Evolutionary conservation across 2,888 invertebrate genomes (phyloP).

Genomic region (Callinectes sapidus): DNA sequence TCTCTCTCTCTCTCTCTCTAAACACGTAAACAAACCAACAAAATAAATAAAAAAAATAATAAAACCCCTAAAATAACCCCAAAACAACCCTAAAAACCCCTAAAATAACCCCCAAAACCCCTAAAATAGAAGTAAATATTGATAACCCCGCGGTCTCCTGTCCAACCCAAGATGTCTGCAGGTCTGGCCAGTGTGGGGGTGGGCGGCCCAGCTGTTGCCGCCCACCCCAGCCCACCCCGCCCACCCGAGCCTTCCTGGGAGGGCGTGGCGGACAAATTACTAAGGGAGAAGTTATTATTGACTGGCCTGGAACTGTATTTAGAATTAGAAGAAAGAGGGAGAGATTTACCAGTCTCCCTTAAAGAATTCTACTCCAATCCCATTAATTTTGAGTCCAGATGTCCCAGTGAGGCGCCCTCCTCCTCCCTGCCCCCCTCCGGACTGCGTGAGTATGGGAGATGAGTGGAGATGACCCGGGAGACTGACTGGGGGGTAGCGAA

Average conservation of each 20-base stretch:
- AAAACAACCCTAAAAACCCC: no score
- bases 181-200: no score
- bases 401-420: slow-evolving; percentile 73
- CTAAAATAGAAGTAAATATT: no score
- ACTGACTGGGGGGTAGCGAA: no score
- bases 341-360: slow-evolving; percentile 83
- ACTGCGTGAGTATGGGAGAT: background rate
- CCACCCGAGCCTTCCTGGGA: slow-evolving; percentile 44
- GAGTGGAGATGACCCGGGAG: background rate
- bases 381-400: slow-evolving; percentile 87
- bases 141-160: no score
- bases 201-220: no score
- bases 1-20: no score
- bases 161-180: no score
- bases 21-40: no score
- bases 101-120: no score
- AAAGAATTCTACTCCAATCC: slow-evolving; percentile 92
- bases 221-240: background rate
- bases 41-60: no score
- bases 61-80: no score
- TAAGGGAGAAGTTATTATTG: slow-evolving; percentile 75
- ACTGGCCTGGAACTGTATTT: slow-evolving; percentile 91
- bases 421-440: background rate
- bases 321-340: slow-evolving; percentile 87
- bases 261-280: slow-evolving; percentile 52